Conservation (phyloP, 1,140 invertebrate genomes). For the Diachasma alloeum region DNA sequence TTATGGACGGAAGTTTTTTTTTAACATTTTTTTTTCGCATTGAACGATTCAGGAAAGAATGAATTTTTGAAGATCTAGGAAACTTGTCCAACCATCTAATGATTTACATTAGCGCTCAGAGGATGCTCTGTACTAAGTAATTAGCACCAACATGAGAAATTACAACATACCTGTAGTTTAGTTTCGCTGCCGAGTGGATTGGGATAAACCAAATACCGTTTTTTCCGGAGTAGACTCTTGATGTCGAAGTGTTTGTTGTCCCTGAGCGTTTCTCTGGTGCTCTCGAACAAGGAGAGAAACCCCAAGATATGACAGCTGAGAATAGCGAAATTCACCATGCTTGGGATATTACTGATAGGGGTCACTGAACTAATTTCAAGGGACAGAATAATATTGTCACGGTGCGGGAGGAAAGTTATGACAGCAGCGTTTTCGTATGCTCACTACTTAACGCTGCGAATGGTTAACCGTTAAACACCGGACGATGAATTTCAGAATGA, state of each 20-base stretch:
- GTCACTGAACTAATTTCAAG: not conserved
- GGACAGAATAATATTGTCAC: not conserved
- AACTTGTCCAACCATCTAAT: no score
- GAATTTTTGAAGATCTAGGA: not conserved
- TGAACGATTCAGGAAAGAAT: no score
- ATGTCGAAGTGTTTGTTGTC: constrained; percentile 21
- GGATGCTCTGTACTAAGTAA: not conserved
- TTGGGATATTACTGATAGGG: not conserved
- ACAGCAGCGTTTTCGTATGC: constrained; percentile 39
- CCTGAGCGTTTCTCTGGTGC: not conserved
- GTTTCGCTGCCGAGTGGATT: constrained; percentile 51
- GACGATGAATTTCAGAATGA: constrained; percentile 11
- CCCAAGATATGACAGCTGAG: not conserved
- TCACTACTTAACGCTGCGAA: constrained; percentile 36
- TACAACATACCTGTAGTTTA: constrained; percentile 48
- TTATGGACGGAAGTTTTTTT: no score
- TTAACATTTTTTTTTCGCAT: no score
- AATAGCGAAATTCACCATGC: not conserved
- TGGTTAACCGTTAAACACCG: constrained; percentile 18
- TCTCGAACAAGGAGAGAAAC: not conserved
- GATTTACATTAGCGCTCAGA: no score
- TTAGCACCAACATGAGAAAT: not conserved
- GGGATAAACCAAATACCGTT: constrained; percentile 47
- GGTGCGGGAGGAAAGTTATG: constrained; percentile 26
- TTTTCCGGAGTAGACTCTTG: constrained; percentile 35